phyloP scores from a whole-genome alignment of 2,113 vertebrate genomes.

The Drymodes brunneopygia region DNA sequence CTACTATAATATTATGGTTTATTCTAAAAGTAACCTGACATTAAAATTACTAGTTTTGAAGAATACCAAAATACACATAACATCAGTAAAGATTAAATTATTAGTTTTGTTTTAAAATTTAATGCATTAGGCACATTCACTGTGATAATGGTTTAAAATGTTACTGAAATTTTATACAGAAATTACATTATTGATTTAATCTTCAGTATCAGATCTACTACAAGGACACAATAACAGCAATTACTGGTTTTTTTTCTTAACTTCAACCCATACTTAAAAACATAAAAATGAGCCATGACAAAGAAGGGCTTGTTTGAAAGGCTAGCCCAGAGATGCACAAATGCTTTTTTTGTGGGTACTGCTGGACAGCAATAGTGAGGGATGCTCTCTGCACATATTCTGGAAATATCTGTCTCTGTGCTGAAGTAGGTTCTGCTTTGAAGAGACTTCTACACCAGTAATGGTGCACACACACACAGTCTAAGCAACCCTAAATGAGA shows the following conservation, averaged over 20 bases:
- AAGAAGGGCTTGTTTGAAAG: background rate
- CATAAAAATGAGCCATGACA: background rate
- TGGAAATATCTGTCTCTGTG: background rate
- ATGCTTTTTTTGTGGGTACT: background rate
- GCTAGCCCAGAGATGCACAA: background rate
- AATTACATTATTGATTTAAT: slow-evolving; percentile 44
- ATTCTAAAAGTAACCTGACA: background rate
- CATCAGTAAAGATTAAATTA: background rate
- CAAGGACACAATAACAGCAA: background rate
- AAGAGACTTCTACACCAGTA: background rate
- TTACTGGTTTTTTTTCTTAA: background rate
- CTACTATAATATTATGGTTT: background rate
- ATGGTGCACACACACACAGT: background rate
- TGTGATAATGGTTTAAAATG: background rate
- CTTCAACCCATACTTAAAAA: slow-evolving; percentile 10
- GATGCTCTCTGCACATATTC: background rate
- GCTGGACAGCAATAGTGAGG: background rate
- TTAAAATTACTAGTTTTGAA: background rate
- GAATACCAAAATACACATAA: background rate
- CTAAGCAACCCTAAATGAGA: background rate
- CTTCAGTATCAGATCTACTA: slow-evolving; percentile 40
- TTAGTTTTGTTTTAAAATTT: background rate
- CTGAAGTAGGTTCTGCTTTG: background rate
- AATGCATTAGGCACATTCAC: background rate
- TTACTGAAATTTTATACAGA: background rate